phyloP scores from a whole-genome alignment of 2,113 vertebrate species.

The Halcyon malimbica region DNA sequence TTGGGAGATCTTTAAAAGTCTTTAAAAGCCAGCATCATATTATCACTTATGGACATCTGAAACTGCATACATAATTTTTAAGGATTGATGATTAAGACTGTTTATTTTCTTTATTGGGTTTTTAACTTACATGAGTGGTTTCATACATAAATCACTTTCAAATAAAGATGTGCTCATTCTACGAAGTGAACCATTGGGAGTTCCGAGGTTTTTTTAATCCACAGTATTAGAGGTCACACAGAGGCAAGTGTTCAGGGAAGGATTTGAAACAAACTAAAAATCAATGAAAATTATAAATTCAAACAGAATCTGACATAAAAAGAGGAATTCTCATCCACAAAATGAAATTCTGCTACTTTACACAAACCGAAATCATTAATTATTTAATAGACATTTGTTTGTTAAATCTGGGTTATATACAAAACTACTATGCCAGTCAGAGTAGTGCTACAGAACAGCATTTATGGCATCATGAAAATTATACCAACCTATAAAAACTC shows the following conservation, averaged over 20 bases:
- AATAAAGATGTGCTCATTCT: neutral
- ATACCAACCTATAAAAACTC: neutral
- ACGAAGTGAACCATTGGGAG: neutral
- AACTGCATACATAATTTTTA: neutral
- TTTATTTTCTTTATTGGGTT: neutral
- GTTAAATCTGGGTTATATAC: neutral
- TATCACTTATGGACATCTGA: neutral
- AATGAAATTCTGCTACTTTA: neutral
- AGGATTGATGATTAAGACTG: neutral
- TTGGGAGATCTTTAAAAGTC: neutral
- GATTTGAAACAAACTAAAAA: neutral
- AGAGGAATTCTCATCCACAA: neutral
- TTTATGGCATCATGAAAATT: neutral
- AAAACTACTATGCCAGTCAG: neutral
- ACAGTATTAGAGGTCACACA: neutral
- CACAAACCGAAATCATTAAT: neutral
- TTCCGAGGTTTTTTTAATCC: neutral
- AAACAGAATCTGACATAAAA: neutral
- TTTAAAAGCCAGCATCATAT: neutral
- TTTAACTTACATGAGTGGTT: neutral
- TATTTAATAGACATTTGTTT: neutral
- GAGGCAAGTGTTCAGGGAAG: neutral
- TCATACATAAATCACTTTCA: neutral
- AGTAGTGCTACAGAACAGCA: neutral
- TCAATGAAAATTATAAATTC: neutral